Percentiles rank a stretch among this genome's conserved stretches.
Conservation (phyloP, 2,113 vertebrate genomes). For the Varanus komodoensis region DNA sequence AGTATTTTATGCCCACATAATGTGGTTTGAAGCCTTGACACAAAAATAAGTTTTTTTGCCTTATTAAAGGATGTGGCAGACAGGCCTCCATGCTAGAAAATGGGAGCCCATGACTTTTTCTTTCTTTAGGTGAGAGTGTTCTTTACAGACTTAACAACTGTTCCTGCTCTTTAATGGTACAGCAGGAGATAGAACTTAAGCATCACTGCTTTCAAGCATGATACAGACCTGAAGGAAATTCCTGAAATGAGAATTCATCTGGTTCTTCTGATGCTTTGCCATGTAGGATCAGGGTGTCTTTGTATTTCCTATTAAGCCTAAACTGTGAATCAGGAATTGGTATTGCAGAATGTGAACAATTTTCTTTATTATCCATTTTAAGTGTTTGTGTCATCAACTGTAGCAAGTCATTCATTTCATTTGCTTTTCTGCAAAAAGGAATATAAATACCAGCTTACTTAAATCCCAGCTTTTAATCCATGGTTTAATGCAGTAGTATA, state of each 20-base stretch:
- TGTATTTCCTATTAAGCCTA: slow-evolving; percentile 87
- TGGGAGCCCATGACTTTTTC: not conserved
- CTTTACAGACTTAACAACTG: not conserved
- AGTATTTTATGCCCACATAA: not conserved
- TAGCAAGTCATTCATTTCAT: slow-evolving; percentile 93
- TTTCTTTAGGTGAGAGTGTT: not conserved
- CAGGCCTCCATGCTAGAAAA: not conserved
- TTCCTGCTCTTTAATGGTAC: not conserved
- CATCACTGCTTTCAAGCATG: slow-evolving; percentile 3
- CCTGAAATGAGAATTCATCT: slow-evolving; percentile 79
- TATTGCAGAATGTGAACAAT: slow-evolving; percentile 65
- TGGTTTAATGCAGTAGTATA: not conserved
- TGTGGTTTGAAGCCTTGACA: not conserved
- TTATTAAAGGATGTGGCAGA: not conserved
- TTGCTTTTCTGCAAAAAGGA: slow-evolving; percentile 79
- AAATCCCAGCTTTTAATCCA: slow-evolving; percentile 12
- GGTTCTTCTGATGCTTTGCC: slow-evolving; percentile 84
- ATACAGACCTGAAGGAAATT: slow-evolving; percentile 84
- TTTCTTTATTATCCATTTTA: slow-evolving; percentile 83
- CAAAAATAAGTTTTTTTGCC: too few relatives aligned
- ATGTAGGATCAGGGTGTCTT: slow-evolving; percentile 92
- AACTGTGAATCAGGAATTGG: slow-evolving; percentile 81
- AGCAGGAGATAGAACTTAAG: not conserved
- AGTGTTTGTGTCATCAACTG: slow-evolving; percentile 94
- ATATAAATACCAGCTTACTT: not conserved